Evolutionary conservation across 2,113 vertebrate species (phyloP), one percentile per base, ranked within the genome.

Genomic region (Hucho hucho): DNA sequence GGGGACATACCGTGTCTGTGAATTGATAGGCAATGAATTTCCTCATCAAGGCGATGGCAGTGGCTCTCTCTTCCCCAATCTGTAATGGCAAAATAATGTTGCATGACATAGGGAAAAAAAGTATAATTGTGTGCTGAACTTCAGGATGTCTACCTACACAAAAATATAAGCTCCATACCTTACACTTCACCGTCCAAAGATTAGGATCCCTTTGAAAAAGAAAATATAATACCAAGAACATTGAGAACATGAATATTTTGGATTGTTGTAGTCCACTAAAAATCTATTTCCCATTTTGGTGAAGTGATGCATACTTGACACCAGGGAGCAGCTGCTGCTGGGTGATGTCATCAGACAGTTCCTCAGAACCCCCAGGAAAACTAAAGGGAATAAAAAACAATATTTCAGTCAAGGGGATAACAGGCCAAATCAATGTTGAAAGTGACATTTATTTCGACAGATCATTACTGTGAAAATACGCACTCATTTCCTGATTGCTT

Each of bases 21-120:
- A 95, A 97, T 89, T 98, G 97, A 90, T 98, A 98, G 7, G 97
- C 97, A n/a, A 98, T 97, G 89, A 97, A 98, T 72, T 98, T 98
- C 81, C 97, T 93, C 97, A 98, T 98, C 80, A 98, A 79, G 0
- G 97, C 93, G n/a, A 98, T 96, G 70, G 95, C 96, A 0, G 97
- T 98, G 29, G 95, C 93, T 0, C 96, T 88, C 58, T 98, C 97
- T 87, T 98, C 96, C 1, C 97, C 96, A 0, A 98, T 97, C 96
- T 98, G 80, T 22, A 71, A 6, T 74, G 13, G 82, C 75, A 83
- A 16, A 73, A 81, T 0, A 70, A 0, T 0, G 1, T 70, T 24
- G 68, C 13, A 72, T 11, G 22, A 70, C 29, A 64, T 16, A 46
- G 14, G 37, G 37, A n/a, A 6, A 73, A 43, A 24, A 22, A 69